Base-by-base conservation (phyloP, 1,140 invertebrate species). In the Sitophilus oryzae region DNA sequence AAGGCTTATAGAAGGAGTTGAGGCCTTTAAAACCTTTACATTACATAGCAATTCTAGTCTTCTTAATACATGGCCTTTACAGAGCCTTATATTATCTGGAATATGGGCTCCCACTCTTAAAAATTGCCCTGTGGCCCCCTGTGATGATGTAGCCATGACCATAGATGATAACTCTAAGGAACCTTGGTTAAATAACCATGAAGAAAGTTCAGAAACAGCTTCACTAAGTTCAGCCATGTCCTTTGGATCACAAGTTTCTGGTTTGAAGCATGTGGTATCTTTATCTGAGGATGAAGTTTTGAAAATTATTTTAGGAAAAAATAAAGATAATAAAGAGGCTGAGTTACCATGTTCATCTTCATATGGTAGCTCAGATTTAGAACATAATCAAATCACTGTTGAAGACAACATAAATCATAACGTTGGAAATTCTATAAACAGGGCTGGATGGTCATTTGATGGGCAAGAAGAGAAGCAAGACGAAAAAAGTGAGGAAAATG, bases 1-100 rank as follows among this genome's bases (percentile, higher is more conserved):
- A 61, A 78, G 80, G 61, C 73, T 89, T 4, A 74, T 94, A 34
- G 83, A 88, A 66, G 88, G 84, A 30, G 68, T 94, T n/a, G 86
- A 90, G 65, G 74, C 78, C 20, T 82, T 85, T 66, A 75, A 83
- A n/a, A 72, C 78, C 20, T 95, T 96, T 68, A 78, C 87, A 52
- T 71, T 96, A 48, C 87, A 89, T 2, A 87, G 81, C 55, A 96
- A 96, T 76, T 90, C 89, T 0, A 91, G 87, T 66, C 69, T 93
- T 5, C 72, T 97, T 0, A 97, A 98, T 73, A 81, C 80, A 34
- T 98, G 93, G 93, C 85, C 85, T 0, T 83, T 82, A 56, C 82
- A 83, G n/a, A 86, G 93, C 1, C 70, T 97, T 3, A 75, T 88
- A 60, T 74, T 95, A 51, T 85, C 91, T 15, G 91, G 91, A 11